Percentiles rank a stretch among this genome's conserved stretches.
phyloP scores from a whole-genome alignment of 2,888 invertebrate species.

The Desoria tigrina region DNA sequence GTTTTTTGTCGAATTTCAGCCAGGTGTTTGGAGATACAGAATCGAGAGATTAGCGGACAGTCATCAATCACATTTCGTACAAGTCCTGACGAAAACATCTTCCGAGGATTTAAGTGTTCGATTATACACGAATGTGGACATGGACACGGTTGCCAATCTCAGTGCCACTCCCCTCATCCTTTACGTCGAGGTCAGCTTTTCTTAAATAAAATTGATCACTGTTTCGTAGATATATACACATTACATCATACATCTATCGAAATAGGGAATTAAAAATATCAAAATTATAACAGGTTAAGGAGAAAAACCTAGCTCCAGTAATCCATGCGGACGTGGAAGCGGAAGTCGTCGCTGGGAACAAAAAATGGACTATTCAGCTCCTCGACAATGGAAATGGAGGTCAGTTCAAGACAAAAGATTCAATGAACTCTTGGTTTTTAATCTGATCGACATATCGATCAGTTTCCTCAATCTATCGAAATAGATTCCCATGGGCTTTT shows the following conservation, averaged over 20 bases:
- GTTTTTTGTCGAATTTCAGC: too few species aligned
- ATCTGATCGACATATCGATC: too few species aligned
- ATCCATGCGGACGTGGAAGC: slow-evolving; percentile 53
- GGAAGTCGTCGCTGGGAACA: slow-evolving; percentile 48
- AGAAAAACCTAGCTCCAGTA: slow-evolving; percentile 50
- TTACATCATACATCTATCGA: neutral
- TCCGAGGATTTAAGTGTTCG: slow-evolving; percentile 51
- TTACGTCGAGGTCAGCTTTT: slow-evolving; percentile 48
- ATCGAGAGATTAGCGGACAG: slow-evolving; percentile 53
- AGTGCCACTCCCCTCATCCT: slow-evolving; percentile 49
- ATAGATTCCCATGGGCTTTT: too few species aligned
- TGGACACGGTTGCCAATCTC: slow-evolving; percentile 51
- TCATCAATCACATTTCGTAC: slow-evolving; percentile 52
- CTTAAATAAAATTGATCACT: neutral
- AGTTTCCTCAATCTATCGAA: too few species aligned
- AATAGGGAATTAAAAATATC: too few species aligned
- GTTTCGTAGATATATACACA: neutral
- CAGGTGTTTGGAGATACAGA: slow-evolving; percentile 52
- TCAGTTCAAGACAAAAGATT: too few species aligned
- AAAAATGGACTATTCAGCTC: slow-evolving; percentile 52
- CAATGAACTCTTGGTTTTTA: too few species aligned
- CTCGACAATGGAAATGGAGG: slow-evolving; percentile 54
- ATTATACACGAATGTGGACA: slow-evolving; percentile 49
- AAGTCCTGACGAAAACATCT: slow-evolving; percentile 53
- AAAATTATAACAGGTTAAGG: slow-evolving; percentile 43